Percentiles rank a stretch among this genome's conserved stretches.
These are phyloP conservation scores for Oncorhynchus keta DNA, from an alignment of 2,113 vertebrate species.

Conservation along the genomic window DNA sequence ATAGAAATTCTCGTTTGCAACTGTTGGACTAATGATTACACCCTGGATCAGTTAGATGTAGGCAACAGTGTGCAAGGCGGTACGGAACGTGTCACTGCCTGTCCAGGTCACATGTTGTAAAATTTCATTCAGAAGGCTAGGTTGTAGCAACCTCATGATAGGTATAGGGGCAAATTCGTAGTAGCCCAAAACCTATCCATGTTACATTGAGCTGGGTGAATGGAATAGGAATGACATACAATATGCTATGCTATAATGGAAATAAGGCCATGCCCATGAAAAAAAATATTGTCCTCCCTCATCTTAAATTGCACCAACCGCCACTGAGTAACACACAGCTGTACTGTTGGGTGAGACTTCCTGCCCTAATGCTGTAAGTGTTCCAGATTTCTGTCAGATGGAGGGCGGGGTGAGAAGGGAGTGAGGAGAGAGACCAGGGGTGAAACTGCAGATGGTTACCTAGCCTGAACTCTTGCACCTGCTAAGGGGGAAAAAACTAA, in stretches of 20 bases:
- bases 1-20: no score
- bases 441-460: slow-evolving; percentile 32
- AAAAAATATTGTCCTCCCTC: not conserved
- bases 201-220: not conserved
- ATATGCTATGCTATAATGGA: not conserved
- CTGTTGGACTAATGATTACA: no score
- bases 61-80: no score
- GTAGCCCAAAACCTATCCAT: no score
- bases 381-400: not conserved
- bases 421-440: slow-evolving; percentile 3
- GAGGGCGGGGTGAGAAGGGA: not conserved
- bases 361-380: not conserved
- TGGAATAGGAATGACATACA: not conserved
- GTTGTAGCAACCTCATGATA: no score
- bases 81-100: no score
- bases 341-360: not conserved
- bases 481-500: slow-evolving; percentile 4
- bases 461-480: slow-evolving; percentile 29
- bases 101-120: no score
- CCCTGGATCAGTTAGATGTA: no score
- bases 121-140: no score
- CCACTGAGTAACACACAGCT: not conserved
- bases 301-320: not conserved
- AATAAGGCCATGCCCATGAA: no score
- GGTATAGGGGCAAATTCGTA: no score